Evolutionary conservation across 2,113 vertebrate species (phyloP), one percentile per base, ranked within the genome.

Genomic region (Lagopus leucura): DNA sequence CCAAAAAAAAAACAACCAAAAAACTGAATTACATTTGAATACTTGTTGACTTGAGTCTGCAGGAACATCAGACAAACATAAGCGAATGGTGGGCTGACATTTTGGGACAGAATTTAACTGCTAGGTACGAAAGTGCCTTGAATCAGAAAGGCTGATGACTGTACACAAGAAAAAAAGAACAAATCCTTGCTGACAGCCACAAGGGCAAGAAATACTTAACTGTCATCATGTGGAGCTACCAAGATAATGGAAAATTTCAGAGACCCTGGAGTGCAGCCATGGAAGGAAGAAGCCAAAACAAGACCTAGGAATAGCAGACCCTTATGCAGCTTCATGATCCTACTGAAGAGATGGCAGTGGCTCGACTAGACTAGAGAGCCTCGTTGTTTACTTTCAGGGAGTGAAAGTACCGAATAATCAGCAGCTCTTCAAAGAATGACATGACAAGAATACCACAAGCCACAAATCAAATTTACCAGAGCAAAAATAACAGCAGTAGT

Each of bases 231-330:
- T 43, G 52, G 38, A 81, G 61, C 88, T 90, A 88, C 42, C 80
- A 65, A 93, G 57, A 94, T 81, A 93, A 91, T 47, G 72, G 93
- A 94, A 92, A 92, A 95, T 83, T 93, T 75, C 73, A 83, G 69
- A 95, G 76, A 78, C 82, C 80, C 78, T 94, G 92, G 88, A 93
- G 21, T 20, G 76, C 55, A 92, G 94, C 92, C 92, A 86, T 11
- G 28, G 65, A 52, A 77, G 50, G 48, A 58, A 32, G 50, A 88
- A 91, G 93, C 63, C 90, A 93, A 90, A 90, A 57, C 34, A 86
- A 83, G 65, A 71, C 2, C 1, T 30, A 10, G 43, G 13, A 94
- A 81, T 52, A 83, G 28, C 93, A 92, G 76, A 71, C 7, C 76
- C 42, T 81, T 45, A 48, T 45, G 73, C 47, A 42, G 47, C 54